Evolutionary conservation across 2,113 vertebrate genomes (phyloP), one percentile per base, ranked within the genome.

Genomic region (Aspiorhynchus laticeps): DNA sequence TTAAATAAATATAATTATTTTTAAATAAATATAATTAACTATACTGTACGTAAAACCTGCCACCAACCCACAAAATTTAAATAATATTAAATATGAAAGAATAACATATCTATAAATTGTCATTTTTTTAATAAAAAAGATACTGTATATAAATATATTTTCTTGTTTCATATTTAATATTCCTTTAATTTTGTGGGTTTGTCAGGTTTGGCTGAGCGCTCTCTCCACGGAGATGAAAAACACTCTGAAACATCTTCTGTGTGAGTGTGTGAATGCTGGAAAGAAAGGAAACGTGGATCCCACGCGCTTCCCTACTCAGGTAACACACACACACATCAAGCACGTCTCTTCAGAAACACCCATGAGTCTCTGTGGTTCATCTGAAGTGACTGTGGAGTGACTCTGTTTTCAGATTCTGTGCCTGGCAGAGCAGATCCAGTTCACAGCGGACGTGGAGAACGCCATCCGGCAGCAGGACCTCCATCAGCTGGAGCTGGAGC

Each of bases 341-440:
- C 36, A 10, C 51, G 11, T 31, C 28, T 75, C 51, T 56, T 56
- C 31, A 24, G 48, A 79, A 59, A 65, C 51, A 53, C 83, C 11
- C 36, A 12, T 21, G 14, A 33, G 36, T 75, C 33, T 33, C 41
- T 38, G 69, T n/a, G 41, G 28, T 61, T 84, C 53, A 65, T 12
- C 75, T 2, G 12, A 51, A 85, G 48, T 79, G 83, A 65, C 71
- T 82, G 43, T 83, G 84, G 41, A 46, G 43, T 90, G 90, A 87
- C 28, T 90, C 87, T 85, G 48, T n/a, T 91, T 28, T 76, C 90
- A 99, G 98, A 96, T 99, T 92, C 91, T 99, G 43, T 99, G 95
- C 86, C 93, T 99, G 90, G 96, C 97, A 67, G 98, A 99, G 83
- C 97, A 99, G 94, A 98, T 99, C 93, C 96, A 97, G 86, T 99